These are phyloP conservation scores for Carapus acus DNA, from an alignment of 2,797 vertebrate species.

Conservation along the genomic window DNA sequence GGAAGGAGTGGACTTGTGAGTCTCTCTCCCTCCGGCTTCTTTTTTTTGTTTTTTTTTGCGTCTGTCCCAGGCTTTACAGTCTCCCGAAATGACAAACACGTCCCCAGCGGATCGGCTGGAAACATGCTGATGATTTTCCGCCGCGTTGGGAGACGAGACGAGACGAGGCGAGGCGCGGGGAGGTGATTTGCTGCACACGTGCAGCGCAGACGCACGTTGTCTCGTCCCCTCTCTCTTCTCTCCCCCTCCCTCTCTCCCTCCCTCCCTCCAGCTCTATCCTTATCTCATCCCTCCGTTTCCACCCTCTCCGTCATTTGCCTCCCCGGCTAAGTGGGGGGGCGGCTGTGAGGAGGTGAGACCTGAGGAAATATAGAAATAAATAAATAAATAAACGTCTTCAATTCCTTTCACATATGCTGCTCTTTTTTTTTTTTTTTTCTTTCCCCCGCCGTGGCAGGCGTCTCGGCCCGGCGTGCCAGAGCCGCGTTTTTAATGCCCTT, in stretches of 20 bases:
- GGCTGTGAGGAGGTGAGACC: constrained; percentile 7
- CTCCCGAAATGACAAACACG: too few relatives aligned
- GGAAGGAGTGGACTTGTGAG: too few relatives aligned
- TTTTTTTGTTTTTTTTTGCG: too few relatives aligned
- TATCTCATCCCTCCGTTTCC: not conserved
- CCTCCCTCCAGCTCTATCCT: not conserved
- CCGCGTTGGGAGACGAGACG: too few relatives aligned
- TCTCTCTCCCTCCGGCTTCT: too few relatives aligned
- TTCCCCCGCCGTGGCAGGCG: constrained; percentile 36
- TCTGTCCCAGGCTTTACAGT: too few relatives aligned
- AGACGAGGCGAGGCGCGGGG: too few relatives aligned
- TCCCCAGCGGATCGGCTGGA: too few relatives aligned
- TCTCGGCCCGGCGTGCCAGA: constrained; percentile 27
- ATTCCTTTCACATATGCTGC: constrained; percentile 39
- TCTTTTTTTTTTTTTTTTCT: constrained; percentile 31
- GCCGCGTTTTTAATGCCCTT: constrained; percentile 63
- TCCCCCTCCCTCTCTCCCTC: not conserved
- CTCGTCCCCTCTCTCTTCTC: not conserved
- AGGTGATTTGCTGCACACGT: too few relatives aligned
- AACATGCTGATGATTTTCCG: too few relatives aligned
- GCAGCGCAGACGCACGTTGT: too few relatives aligned
- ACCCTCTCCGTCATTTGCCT: not conserved
- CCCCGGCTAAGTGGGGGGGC: too few relatives aligned
- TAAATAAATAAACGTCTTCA: constrained; percentile 1
- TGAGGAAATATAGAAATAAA: not conserved